Evolutionary conservation across 2,888 invertebrate species (phyloP).

Genomic region (Cryptops parisi): DNA sequence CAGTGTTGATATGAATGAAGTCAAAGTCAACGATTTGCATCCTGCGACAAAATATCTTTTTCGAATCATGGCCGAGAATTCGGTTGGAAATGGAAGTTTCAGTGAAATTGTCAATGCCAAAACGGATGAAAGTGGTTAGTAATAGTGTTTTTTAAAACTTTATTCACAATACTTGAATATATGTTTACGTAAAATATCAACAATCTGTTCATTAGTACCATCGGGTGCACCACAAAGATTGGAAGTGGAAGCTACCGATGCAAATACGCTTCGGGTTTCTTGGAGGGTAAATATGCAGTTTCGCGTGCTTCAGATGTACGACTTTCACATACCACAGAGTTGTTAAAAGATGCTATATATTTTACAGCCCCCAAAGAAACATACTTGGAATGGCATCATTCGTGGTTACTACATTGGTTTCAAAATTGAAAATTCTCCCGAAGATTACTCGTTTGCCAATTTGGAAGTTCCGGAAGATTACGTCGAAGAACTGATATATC

Average conservation of each 20-base stretch:
- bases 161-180: no score
- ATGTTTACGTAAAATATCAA: no score
- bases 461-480: constrained; percentile 11
- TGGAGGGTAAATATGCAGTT: background rate
- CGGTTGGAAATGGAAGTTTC: constrained; percentile 8
- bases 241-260: background rate
- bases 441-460: background rate
- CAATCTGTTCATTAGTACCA: no score
- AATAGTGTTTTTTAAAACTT: background rate
- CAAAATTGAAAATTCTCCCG: background rate
- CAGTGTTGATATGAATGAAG: background rate
- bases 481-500: constrained; percentile 6
- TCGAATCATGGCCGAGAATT: constrained; percentile 9
- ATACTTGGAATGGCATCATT: constrained; percentile 6
- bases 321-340: background rate
- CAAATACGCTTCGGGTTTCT: background rate
- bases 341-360: background rate
- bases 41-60: constrained; percentile 7
- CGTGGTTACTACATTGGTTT: constrained; percentile 7
- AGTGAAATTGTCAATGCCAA: background rate
- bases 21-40: background rate
- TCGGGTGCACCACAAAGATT: background rate
- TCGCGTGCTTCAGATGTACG: background rate
- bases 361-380: constrained; percentile 3
- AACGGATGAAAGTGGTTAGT: constrained; percentile 6